Conservation (phyloP, 2,113 vertebrate species). For the Callospermophilus lateralis region DNA sequence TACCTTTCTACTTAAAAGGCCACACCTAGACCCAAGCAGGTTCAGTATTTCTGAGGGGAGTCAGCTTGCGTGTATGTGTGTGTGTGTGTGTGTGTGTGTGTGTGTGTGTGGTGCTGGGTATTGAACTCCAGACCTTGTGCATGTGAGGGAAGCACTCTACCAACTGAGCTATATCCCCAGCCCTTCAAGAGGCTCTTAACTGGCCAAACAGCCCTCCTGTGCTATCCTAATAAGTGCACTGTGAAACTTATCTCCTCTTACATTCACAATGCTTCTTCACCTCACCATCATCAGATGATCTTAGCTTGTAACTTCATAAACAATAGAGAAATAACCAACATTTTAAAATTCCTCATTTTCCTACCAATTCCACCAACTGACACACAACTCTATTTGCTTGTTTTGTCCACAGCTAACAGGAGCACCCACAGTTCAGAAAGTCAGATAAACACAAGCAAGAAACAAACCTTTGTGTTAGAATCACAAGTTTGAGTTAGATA, state of each 20-base stretch:
- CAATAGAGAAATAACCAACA: neutral
- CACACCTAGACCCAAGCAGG: neutral
- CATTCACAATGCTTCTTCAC: neutral
- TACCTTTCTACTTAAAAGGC: neutral
- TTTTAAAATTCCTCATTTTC: neutral
- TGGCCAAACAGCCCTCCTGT: neutral
- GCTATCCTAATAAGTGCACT: neutral
- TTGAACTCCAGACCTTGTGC: too few species aligned
- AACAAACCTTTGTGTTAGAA: neutral
- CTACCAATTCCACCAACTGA: neutral
- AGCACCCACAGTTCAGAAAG: neutral
- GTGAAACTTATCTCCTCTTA: neutral
- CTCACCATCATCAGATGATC: neutral
- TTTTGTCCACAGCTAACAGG: rapidly evolving
- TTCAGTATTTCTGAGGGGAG: neutral
- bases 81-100: too few species aligned
- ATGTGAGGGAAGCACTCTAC: too few species aligned
- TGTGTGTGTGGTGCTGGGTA: too few species aligned
- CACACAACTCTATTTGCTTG: neutral
- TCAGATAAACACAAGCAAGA: neutral
- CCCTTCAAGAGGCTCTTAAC: neutral
- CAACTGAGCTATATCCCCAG: too few species aligned
- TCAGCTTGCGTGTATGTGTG: too few species aligned
- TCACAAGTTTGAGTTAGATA: neutral
- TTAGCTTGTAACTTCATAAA: neutral